Conservation (phyloP, 1,140 invertebrate species). For the Lycorma delicatula region DNA sequence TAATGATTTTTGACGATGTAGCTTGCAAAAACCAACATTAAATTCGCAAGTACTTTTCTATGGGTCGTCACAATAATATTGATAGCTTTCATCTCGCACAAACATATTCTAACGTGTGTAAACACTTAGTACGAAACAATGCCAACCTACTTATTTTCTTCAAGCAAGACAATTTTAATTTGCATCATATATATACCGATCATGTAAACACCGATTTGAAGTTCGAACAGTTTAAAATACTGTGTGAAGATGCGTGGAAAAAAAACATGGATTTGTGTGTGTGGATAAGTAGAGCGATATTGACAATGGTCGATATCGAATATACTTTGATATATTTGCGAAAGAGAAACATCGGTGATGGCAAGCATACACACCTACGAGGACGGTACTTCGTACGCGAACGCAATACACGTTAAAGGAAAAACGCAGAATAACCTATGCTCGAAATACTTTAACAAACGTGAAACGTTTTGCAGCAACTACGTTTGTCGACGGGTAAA, state of each 20-base stretch:
- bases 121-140: constrained; percentile 37
- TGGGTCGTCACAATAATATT: constrained; percentile 34
- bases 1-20: constrained; percentile 39
- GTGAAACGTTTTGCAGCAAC: too few relatives aligned
- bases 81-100: constrained; percentile 37
- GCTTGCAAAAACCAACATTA: constrained; percentile 35
- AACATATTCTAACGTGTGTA: constrained; percentile 35
- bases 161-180: constrained; percentile 5
- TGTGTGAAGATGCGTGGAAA: constrained; percentile 1
- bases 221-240: constrained; percentile 1
- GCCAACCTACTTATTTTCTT: constrained; percentile 32
- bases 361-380: too few relatives aligned
- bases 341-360: too few relatives aligned
- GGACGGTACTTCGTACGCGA: too few relatives aligned
- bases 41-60: constrained; percentile 35
- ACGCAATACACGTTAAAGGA: too few relatives aligned
- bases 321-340: constrained; percentile 31
- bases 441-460: too few relatives aligned
- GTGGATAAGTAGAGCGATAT: constrained; percentile 32
- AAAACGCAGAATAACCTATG: too few relatives aligned
- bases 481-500: too few relatives aligned
- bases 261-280: constrained; percentile 29
- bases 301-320: constrained; percentile 31
- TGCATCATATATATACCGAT: constrained; percentile 13
- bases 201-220: constrained; percentile 7